These are phyloP conservation scores for Pteronura brasiliensis DNA, from an alignment of 2,113 vertebrate genomes.

Conservation along the genomic window DNA sequence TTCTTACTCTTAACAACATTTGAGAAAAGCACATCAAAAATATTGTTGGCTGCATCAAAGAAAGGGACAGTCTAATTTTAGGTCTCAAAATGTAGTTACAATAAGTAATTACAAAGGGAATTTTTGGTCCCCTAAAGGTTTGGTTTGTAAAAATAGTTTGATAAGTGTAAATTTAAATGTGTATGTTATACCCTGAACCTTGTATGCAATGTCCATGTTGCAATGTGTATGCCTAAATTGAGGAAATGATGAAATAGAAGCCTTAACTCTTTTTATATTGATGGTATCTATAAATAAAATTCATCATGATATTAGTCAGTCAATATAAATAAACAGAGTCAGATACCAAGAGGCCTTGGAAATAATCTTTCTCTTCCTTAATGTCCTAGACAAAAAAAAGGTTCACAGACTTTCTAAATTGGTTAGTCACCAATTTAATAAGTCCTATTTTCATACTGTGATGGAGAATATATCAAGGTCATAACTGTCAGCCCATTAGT, in stretches of 20 bases:
- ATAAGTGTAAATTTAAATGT: slow-evolving; percentile 36
- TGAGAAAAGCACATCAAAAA: slow-evolving; percentile 54
- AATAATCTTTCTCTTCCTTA: neutral
- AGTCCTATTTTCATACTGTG: neutral
- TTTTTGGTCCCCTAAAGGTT: neutral
- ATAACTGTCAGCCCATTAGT: neutral
- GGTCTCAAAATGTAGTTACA: slow-evolving; percentile 4
- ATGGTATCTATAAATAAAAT: slow-evolving; percentile 37
- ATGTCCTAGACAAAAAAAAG: neutral
- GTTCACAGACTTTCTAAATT: neutral
- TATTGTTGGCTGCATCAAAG: slow-evolving; percentile 37
- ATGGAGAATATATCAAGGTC: neutral
- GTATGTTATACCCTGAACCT: neutral
- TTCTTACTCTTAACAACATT: slow-evolving; percentile 49
- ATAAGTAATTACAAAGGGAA: neutral
- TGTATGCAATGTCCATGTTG: neutral
- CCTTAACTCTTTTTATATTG: neutral
- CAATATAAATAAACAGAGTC: neutral
- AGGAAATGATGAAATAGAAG: neutral
- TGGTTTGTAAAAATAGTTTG: slow-evolving; percentile 27
- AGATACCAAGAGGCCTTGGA: neutral
- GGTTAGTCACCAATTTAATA: neutral
- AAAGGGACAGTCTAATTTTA: slow-evolving; percentile 61
- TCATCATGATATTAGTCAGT: neutral
- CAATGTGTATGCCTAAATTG: neutral